Evolutionary conservation across 2,113 vertebrate genomes (phyloP).

Genomic region (Aldabrachelys gigantea): DNA sequence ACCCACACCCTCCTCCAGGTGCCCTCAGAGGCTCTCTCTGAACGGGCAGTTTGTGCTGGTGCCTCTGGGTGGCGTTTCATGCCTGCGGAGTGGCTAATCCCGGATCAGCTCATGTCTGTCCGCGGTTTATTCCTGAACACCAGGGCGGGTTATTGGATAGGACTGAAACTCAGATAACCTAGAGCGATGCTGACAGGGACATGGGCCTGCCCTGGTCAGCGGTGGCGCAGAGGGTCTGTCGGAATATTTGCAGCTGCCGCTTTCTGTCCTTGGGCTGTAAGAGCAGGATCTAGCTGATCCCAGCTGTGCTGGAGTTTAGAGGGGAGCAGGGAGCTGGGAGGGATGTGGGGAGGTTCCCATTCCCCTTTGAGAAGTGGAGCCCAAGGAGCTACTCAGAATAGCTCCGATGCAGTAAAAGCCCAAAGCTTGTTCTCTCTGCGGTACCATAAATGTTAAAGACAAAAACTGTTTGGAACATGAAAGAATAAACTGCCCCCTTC

Average conservation of each 20-base stretch:
- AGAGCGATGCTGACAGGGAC: background rate
- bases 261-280: background rate
- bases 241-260: background rate
- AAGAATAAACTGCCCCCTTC: background rate
- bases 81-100: background rate
- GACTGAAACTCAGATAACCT: background rate
- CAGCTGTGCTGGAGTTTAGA: background rate
- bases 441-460: background rate
- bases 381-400: background rate
- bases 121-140: background rate
- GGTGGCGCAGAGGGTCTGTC: background rate
- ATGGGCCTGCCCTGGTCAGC: background rate
- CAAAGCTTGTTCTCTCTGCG: background rate
- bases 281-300: background rate
- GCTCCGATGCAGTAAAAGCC: background rate
- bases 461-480: background rate
- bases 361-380: background rate
- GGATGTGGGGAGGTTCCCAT: background rate
- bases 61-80: background rate
- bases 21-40: background rate
- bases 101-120: background rate
- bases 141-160: background rate
- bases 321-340: background rate
- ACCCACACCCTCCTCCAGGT: background rate
- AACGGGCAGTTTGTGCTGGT: background rate